Evolutionary conservation across 2,888 invertebrate genomes (phyloP).

Genomic region (Catocala nupta): DNA sequence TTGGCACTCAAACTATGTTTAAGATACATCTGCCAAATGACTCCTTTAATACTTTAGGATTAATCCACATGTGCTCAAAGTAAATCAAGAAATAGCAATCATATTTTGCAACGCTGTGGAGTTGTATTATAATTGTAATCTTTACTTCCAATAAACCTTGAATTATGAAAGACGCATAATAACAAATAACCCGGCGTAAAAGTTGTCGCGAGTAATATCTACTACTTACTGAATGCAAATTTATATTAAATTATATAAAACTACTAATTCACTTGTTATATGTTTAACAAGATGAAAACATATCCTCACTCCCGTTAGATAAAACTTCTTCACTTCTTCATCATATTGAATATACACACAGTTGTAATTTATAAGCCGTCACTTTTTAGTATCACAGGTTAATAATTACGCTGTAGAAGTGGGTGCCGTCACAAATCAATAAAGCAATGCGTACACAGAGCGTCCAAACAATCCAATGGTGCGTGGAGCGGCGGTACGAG

Average conservation of each 20-base stretch:
- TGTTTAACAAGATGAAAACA: too few species aligned
- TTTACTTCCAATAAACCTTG: too few species aligned
- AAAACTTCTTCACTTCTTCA: conserved; percentile 1
- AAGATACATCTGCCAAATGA: conserved; percentile 12
- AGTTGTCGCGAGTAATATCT: too few species aligned
- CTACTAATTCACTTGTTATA: neutral
- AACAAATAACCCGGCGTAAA: too few species aligned
- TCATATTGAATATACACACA: conserved; percentile 6
- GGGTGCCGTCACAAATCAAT: conserved; percentile 53
- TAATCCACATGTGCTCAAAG: neutral
- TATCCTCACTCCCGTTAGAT: neutral
- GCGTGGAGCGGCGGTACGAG: conserved; percentile 56
- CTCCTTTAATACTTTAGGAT: conserved; percentile 5
- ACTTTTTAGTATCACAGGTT: conserved; percentile 43
- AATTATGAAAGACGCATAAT: too few species aligned
- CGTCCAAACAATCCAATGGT: conserved; percentile 74
- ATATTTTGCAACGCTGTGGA: too few species aligned
- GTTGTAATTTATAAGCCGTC: conserved; percentile 19
- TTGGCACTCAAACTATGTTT: conserved; percentile 9
- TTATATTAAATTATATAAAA: too few species aligned
- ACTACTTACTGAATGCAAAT: too few species aligned
- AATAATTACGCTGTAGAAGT: conserved; percentile 2
- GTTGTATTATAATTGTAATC: too few species aligned
- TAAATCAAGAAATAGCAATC: too few species aligned
- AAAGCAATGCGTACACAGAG: conserved; percentile 80